These are phyloP conservation scores for Torymus aiolomorphi DNA, from an alignment of 2,888 invertebrate genomes.

Conservation along the genomic window DNA sequence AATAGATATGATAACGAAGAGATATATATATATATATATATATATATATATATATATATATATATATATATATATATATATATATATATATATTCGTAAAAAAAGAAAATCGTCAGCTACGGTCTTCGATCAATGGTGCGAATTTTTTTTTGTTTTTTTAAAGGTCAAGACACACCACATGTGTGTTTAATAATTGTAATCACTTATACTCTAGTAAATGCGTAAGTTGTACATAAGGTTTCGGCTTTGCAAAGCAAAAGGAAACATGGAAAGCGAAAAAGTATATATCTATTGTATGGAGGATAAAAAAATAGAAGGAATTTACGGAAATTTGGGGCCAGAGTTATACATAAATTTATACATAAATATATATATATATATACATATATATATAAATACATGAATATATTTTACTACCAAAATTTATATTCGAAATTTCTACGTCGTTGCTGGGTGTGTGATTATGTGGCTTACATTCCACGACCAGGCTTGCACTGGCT, in stretches of 20 bases:
- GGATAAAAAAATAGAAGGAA: slow-evolving; percentile 52
- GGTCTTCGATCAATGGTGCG: slow-evolving; percentile 55
- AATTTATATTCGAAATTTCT: slow-evolving; percentile 75
- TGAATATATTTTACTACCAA: slow-evolving; percentile 73
- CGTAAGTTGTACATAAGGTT: slow-evolving; percentile 56
- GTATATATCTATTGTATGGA: slow-evolving; percentile 55
- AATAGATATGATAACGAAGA: not conserved
- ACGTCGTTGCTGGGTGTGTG: slow-evolving; percentile 71
- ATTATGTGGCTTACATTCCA: slow-evolving; percentile 74
- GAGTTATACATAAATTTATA: slow-evolving; percentile 66
- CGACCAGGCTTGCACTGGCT: slow-evolving; percentile 64
- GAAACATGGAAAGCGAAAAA: slow-evolving; percentile 40
- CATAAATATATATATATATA: slow-evolving; percentile 65
- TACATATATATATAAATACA: slow-evolving; percentile 65
- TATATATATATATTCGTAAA: not conserved
- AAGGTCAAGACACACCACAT: slow-evolving; percentile 48
- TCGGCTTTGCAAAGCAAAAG: slow-evolving; percentile 48
- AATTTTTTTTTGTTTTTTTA: slow-evolving; percentile 33
- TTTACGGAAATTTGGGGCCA: slow-evolving; percentile 59
- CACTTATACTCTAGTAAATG: slow-evolving; percentile 52
- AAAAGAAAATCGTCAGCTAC: slow-evolving; percentile 42
- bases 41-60: not conserved
- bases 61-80: slow-evolving; percentile 17
- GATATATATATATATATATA: slow-evolving; percentile 17
- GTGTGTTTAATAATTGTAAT: slow-evolving; percentile 53